These are phyloP conservation scores for Crotophaga sulcirostris DNA, from an alignment of 2,113 vertebrate genomes.

Conservation along the genomic window DNA sequence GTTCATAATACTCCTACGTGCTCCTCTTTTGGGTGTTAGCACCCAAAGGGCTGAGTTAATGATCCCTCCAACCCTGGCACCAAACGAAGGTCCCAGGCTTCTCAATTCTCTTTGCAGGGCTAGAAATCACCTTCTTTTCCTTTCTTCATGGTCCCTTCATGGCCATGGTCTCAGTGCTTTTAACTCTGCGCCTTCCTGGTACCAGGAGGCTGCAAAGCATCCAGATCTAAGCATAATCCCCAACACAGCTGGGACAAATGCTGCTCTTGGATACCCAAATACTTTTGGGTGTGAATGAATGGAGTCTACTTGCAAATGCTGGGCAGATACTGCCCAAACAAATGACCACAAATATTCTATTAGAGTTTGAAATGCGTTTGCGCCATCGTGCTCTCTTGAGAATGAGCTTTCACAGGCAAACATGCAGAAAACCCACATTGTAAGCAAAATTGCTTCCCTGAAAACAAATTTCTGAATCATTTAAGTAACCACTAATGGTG, in stretches of 20 bases:
- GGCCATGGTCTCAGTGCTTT: not conserved
- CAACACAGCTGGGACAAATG: not conserved
- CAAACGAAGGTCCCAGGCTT: not conserved
- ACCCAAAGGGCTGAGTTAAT: not conserved
- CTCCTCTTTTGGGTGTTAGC: not conserved
- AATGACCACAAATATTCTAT: conserved; percentile 24
- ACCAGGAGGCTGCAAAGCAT: not conserved
- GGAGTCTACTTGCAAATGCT: not conserved
- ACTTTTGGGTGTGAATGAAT: not conserved
- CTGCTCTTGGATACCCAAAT: not conserved
- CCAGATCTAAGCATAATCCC: not conserved
- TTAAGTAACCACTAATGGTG: not conserved
- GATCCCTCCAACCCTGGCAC: not conserved
- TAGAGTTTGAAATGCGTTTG: not conserved
- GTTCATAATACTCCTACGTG: not conserved
- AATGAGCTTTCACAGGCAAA: not conserved
- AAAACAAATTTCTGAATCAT: not conserved
- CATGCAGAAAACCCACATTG: not conserved
- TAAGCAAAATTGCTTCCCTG: conserved; percentile 1
- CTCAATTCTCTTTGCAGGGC: not conserved
- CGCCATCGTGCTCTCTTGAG: not conserved
- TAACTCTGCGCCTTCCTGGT: not conserved
- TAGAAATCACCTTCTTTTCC: not conserved
- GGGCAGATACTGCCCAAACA: not conserved
- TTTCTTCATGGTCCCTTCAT: not conserved